Conservation (phyloP, 2,888 invertebrate species). For the Embidobia sp. region DNA sequence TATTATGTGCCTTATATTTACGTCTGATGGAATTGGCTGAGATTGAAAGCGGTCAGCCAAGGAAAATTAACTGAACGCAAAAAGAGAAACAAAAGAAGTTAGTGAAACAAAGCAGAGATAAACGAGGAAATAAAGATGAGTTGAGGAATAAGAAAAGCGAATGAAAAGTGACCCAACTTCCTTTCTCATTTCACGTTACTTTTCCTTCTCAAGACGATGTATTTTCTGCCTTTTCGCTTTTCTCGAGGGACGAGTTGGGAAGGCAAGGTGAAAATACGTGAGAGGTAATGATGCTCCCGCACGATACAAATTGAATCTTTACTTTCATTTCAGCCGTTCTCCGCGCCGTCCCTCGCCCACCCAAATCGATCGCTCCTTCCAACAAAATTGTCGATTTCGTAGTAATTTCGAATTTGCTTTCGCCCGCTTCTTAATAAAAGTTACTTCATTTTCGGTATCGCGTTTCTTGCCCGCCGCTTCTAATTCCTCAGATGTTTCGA, state of each 20-base stretch:
- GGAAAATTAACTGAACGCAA: constrained; percentile 56
- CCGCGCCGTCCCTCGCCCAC: constrained; percentile 14
- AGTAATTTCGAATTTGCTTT: constrained; percentile 63
- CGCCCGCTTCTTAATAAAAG: constrained; percentile 51
- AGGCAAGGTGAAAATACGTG: constrained; percentile 66
- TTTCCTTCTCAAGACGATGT: constrained; percentile 64
- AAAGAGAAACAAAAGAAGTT: constrained; percentile 58
- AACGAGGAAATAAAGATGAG: constrained; percentile 67
- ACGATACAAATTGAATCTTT: constrained; percentile 67
- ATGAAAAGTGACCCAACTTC: constrained; percentile 67
- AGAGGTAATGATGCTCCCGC: constrained; percentile 66
- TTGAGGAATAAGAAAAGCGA: constrained; percentile 65
- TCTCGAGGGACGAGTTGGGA: constrained; percentile 62
- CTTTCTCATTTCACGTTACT: constrained; percentile 66
- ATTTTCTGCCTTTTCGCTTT: constrained; percentile 66
- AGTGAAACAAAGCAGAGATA: constrained; percentile 64
- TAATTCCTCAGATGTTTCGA: constrained; percentile 16
- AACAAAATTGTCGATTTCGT: constrained; percentile 63
- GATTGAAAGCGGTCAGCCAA: constrained; percentile 62
- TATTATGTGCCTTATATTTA: constrained; percentile 33
- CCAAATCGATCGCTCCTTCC: constrained; percentile 57
- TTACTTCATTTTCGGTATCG: constrained; percentile 45
- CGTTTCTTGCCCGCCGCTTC: not conserved
- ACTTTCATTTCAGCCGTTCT: constrained; percentile 65
- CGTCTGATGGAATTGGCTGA: constrained; percentile 59